Conservation (phyloP, 2,888 invertebrate species). For the Drosophila stalkeri region DNA sequence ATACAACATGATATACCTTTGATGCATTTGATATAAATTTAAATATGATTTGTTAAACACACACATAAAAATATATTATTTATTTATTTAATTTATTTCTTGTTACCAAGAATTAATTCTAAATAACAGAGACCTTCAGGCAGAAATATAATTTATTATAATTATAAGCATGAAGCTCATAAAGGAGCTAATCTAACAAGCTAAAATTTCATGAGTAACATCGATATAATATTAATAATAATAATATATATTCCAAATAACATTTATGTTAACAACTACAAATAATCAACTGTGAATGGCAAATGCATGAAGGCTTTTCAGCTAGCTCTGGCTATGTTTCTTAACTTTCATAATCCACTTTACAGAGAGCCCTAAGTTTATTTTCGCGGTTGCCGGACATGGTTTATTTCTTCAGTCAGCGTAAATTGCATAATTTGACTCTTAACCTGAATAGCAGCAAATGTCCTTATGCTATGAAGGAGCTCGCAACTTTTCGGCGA, state of each 20-base stretch:
- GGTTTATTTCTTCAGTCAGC: conserved; percentile 12
- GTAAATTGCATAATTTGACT: conserved; percentile 61
- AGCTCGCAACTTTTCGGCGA: conserved; percentile 62
- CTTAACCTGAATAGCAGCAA: conserved; percentile 61
- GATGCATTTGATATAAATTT: no score
- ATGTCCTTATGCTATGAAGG: conserved; percentile 45
- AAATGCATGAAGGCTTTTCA: background rate
- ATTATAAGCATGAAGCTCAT: no score
- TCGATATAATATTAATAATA: no score
- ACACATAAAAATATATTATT: no score
- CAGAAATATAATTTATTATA: no score
- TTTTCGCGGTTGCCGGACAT: conserved; percentile 1
- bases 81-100: no score
- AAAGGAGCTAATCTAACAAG: no score
- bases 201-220: no score
- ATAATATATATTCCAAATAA: background rate
- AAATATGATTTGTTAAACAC: no score
- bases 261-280: background rate
- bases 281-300: background rate
- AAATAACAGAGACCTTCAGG: no score
- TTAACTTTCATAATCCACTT: background rate
- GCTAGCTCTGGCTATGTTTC: background rate
- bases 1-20: no score
- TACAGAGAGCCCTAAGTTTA: background rate
- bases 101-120: no score